Conservation (phyloP, 2,113 vertebrate genomes). For the Solea senegalensis region DNA sequence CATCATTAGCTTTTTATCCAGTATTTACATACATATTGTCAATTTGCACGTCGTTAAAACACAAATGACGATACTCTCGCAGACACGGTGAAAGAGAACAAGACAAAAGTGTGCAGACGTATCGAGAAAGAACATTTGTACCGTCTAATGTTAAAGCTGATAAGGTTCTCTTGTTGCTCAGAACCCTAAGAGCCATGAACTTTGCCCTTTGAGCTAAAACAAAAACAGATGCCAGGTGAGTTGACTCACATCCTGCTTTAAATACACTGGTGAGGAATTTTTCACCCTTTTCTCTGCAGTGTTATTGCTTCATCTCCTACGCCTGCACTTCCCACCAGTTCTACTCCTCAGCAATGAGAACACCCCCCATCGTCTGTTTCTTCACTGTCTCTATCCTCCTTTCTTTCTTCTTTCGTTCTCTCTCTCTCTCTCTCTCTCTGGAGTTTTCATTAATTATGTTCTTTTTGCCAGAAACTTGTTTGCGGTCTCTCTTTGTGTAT, state of each 20-base stretch:
- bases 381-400: slow-evolving; percentile 54
- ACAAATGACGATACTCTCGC: too few species aligned
- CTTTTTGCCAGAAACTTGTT: slow-evolving; percentile 75
- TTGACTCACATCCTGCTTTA: slow-evolving; percentile 89
- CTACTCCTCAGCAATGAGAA: slow-evolving; percentile 45
- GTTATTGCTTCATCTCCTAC: slow-evolving; percentile 64
- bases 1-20: too few species aligned
- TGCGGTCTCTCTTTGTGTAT: slow-evolving; percentile 70
- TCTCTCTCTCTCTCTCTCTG: slow-evolving; percentile 64
- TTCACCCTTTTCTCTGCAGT: slow-evolving; percentile 63
- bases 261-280: slow-evolving; percentile 85
- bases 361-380: slow-evolving; percentile 48
- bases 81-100: too few species aligned
- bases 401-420: slow-evolving; percentile 51
- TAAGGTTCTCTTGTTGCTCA: slow-evolving; percentile 84
- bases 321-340: slow-evolving; percentile 41
- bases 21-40: too few species aligned
- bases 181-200: slow-evolving; percentile 87
- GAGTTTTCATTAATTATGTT: slow-evolving; percentile 78
- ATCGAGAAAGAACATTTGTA: background rate
- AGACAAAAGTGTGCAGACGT: too few species aligned
- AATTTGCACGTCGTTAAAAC: too few species aligned
- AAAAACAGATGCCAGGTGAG: slow-evolving; percentile 91
- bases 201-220: slow-evolving; percentile 86
- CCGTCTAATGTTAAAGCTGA: slow-evolving; percentile 69